These are phyloP conservation scores for Meda fulgida DNA, from an alignment of 2,797 vertebrate species.

Conservation along the genomic window DNA sequence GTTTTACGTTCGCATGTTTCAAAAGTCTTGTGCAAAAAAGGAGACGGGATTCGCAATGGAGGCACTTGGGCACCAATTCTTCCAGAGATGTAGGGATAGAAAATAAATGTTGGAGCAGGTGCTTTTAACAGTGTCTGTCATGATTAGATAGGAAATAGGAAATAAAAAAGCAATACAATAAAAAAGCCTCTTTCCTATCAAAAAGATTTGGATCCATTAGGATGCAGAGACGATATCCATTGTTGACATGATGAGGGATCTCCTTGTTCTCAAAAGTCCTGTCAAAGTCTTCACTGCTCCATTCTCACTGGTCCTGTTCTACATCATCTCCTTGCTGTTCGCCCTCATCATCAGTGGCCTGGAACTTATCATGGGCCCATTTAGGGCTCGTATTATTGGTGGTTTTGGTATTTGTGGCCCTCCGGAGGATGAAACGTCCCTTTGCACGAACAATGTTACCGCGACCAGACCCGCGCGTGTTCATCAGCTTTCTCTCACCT, in stretches of 20 bases:
- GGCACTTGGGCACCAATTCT: not conserved
- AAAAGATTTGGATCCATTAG: not conserved
- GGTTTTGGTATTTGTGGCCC: slow-evolving; percentile 52
- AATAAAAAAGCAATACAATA: not conserved
- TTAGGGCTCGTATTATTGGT: slow-evolving; percentile 81
- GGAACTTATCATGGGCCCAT: slow-evolving; percentile 93
- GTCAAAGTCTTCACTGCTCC: slow-evolving; percentile 69
- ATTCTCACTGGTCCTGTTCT: slow-evolving; percentile 80
- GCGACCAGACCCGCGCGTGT: slow-evolving; percentile 81
- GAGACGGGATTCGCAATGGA: not conserved
- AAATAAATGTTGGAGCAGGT: not conserved
- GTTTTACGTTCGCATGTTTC: not conserved
- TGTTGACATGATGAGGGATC: slow-evolving; percentile 17
- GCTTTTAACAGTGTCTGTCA: not conserved
- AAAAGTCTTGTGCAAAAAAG: not conserved
- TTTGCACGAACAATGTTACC: slow-evolving; percentile 82
- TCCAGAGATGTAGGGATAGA: not conserved
- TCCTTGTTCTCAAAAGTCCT: not conserved
- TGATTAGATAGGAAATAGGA: not conserved
- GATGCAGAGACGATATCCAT: not conserved
- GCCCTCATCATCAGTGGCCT: slow-evolving; percentile 83
- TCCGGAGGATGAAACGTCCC: slow-evolving; percentile 90
- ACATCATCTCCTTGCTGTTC: slow-evolving; percentile 79
- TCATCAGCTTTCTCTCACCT: slow-evolving; percentile 83
- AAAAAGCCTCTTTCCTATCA: not conserved